Evolutionary conservation across 2,888 invertebrate genomes (phyloP), one percentile per base, ranked within the genome.

Genomic region (Ctena decussata): DNA sequence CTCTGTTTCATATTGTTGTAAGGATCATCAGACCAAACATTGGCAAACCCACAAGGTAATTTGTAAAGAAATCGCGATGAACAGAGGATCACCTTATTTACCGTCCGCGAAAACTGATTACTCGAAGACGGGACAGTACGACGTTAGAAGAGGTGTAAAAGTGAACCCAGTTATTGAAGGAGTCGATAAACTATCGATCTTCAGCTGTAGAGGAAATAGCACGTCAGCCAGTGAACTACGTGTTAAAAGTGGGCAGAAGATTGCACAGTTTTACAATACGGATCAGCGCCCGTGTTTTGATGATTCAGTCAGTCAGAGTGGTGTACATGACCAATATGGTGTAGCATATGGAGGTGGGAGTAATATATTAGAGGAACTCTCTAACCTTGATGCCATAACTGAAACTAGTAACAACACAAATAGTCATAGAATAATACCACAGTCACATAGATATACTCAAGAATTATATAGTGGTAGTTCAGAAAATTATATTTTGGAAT

Each of bases 1-100:
- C 75, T 86, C 84, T 53, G 89, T 93, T 11, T 93, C 92, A 90
- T 95, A 95, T 89, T 95, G 95, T 84, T 89, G 92, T 35, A 94
- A 91, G 79, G 94, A 93, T 32, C 95, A 95, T 77, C 95, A 95
- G 82, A 91, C 89, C 76, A 84, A 86, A 12, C 92, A 95, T 75
- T 95, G 95, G 95, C 91, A 92, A 60, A 82, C 85, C 30, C 95
- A 95, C 24, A 72, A 72, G 30, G 30, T 24, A 72, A 35, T 18
- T 12, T 65, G 65, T 65, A 65, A 35, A 21, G 30, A 65, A 35
- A 11, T 65, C 15, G 27, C 18, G 12, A 30, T 30, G 65, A 12
- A 8, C 12, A 30, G 18, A 18, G 35, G 35, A 15, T 5, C 27
- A 11, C 15, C n/a, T 21, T 30, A 60, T 60, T 30, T 18, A 12